Evolutionary conservation across 2,888 invertebrate species (phyloP), one percentile per base, ranked within the genome.

Genomic region (Trimorus sp.): DNA sequence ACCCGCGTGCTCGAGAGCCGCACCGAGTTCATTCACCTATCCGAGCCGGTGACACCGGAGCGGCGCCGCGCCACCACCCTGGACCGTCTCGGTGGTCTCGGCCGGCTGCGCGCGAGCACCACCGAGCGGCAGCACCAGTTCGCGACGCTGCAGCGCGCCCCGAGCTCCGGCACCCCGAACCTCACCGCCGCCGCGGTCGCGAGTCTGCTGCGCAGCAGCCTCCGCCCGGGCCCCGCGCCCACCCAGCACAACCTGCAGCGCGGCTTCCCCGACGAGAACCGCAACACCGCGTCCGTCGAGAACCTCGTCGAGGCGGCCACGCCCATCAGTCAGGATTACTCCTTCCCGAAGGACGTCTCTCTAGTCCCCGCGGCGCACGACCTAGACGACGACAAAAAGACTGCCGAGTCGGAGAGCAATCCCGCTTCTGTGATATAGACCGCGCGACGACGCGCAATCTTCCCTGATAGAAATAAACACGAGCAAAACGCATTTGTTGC

Each of bases 131-230:
- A 86, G 15, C 82, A 84, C 56, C 83, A 80, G 16, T 71, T 79
- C 37, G 63, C 74, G 8, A 74, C 77, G 6, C 59, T 84, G 60
- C 60, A 71, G 12, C 71, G 73, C 4, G 38, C 42, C 7, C 68
- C 71, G n/a, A 79, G 62, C 14, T 62, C 71, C 16, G 83, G 80
- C 16, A 85, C 87, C 14, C 90, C 93, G 0, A 93, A 92, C 38
- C 87, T 94, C 71, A 93, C 94, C 0, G 94, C 94, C 0, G 93
- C 93, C 9, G 94, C 94, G 82, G 94, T 94, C 8, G 94, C 94
- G 12, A 93, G 93, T 78, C 92, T 94, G 42, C 87, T 94, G 66
- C 91, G 94, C 36, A 94, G 93, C 85, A 94, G 94, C 85, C 93
- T 94, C 79, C 91, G 94, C 62, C 90, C 94, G 16, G 93, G 93